Evolutionary conservation across 1,140 invertebrate genomes (phyloP).

Genomic region (Plutomurus gul): DNA sequence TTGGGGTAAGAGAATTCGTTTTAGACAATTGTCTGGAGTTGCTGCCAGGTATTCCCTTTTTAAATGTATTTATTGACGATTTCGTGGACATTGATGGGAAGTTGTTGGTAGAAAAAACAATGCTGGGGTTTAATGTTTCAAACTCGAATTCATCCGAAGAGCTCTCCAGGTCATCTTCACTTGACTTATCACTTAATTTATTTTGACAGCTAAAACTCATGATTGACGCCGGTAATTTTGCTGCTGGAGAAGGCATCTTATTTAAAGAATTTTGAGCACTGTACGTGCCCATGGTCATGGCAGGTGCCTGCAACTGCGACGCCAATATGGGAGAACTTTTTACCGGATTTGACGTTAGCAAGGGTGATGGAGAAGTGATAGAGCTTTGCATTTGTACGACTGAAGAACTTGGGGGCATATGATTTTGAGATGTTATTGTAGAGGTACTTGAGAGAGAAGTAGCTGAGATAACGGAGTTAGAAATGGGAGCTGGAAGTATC

Average conservation of each 20-base stretch:
- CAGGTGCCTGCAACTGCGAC: constrained; percentile 50
- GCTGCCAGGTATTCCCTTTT: neutral
- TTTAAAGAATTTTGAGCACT: constrained; percentile 11
- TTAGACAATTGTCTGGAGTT: neutral
- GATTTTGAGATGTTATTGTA: neutral
- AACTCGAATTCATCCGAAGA: constrained; percentile 50
- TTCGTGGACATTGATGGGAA: neutral
- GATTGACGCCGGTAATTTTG: constrained; percentile 38
- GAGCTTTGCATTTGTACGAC: constrained; percentile 29
- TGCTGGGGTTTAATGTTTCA: constrained; percentile 52
- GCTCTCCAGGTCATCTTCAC: constrained; percentile 46
- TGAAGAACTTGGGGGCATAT: neutral
- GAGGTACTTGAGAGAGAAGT: neutral
- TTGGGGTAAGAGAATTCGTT: neutral
- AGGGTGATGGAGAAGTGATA: neutral
- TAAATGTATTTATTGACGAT: neutral
- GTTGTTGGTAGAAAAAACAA: constrained; percentile 34
- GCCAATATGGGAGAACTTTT: constrained; percentile 52
- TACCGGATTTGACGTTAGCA: constrained; percentile 16
- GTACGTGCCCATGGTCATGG: constrained; percentile 5
- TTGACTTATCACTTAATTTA: constrained; percentile 32
- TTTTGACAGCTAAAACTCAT: neutral
- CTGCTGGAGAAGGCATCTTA: neutral
- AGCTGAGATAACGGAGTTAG: neutral
- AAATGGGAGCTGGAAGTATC: constrained; percentile 43